Percentiles rank a stretch among this genome's conserved stretches.
phyloP scores from a whole-genome alignment of 2,113 vertebrate species.

The Esox niger region DNA sequence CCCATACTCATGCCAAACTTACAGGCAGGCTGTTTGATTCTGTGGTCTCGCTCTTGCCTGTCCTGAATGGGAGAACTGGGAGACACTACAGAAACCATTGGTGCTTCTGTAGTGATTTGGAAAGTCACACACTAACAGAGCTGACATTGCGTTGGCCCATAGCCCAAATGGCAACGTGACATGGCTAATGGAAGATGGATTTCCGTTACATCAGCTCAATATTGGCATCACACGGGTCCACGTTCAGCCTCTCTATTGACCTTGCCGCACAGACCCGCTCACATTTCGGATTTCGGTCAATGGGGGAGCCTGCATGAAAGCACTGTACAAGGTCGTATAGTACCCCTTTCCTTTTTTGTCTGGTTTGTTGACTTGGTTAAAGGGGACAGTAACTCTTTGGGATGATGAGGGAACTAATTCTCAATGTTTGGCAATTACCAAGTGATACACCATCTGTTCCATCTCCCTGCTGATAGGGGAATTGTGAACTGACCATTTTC shows the following conservation, averaged over 20 bases:
- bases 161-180: slow-evolving; percentile 6
- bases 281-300: slow-evolving; percentile 15
- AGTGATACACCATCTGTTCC: slow-evolving; percentile 24
- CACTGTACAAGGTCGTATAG: slow-evolving; percentile 12
- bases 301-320: not conserved
- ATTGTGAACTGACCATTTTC: slow-evolving; percentile 11
- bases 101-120: not conserved
- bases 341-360: not conserved
- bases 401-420: slow-evolving; percentile 4
- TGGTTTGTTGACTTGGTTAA: slow-evolving; percentile 2
- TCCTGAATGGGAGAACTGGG: no score
- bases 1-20: no score
- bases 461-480: slow-evolving; percentile 19
- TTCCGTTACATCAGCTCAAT: slow-evolving; percentile 28
- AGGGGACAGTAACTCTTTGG: not conserved
- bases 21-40: no score
- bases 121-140: not conserved
- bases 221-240: slow-evolving; percentile 1
- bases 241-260: slow-evolving; percentile 9
- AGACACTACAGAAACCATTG: no score
- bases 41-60: no score
- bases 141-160: not conserved
- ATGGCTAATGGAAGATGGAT: slow-evolving; percentile 40
- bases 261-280: not conserved
- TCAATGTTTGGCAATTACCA: slow-evolving; percentile 17